These are phyloP conservation scores for Andrena minutula DNA, from an alignment of 2,888 invertebrate species.

Conservation along the genomic window DNA sequence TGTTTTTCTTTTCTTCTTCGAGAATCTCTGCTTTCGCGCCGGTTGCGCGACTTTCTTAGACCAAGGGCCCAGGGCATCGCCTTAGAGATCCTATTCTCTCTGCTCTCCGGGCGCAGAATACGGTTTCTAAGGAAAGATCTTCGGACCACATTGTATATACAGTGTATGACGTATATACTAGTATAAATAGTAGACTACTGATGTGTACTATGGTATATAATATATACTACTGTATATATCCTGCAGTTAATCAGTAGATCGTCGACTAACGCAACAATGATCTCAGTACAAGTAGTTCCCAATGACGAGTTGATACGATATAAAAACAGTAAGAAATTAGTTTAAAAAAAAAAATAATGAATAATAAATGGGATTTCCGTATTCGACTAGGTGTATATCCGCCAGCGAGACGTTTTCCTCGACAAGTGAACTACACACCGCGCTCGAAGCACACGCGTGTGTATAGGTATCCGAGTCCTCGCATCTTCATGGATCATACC, in stretches of 20 bases:
- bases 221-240: constrained; percentile 1
- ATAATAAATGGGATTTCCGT: background rate
- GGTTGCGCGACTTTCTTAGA: background rate
- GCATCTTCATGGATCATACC: constrained; percentile 38
- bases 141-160: background rate
- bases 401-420: constrained; percentile 34
- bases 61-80: background rate
- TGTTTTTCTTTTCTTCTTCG: background rate
- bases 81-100: background rate
- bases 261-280: constrained; percentile 1
- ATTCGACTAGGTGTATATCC: constrained; percentile 7
- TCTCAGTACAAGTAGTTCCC: constrained; percentile 13
- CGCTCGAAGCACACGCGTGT: background rate
- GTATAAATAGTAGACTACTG: background rate
- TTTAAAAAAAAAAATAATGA: background rate
- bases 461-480: constrained; percentile 3
- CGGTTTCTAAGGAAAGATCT: background rate
- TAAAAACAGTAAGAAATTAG: background rate
- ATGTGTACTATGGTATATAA: background rate
- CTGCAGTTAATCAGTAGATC: background rate
- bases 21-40: constrained; percentile 7
- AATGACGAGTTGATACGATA: background rate
- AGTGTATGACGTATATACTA: background rate
- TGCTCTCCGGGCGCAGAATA: background rate
- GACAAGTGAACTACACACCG: constrained; percentile 17